phyloP scores from a whole-genome alignment of 2,888 invertebrate species.

The Tuberolachnus salignus region DNA sequence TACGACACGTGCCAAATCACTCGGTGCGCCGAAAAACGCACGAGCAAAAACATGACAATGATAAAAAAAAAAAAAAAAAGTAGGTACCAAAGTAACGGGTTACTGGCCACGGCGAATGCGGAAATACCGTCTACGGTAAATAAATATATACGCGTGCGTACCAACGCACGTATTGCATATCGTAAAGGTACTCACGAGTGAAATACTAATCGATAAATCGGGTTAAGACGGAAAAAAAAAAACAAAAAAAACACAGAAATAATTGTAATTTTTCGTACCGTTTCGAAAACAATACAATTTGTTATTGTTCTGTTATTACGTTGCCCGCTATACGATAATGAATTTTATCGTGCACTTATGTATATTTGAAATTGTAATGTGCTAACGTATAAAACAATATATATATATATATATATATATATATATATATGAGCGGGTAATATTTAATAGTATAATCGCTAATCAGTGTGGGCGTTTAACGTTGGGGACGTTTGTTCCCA shows the following conservation, averaged over 20 bases:
- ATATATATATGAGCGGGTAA: too few relatives aligned
- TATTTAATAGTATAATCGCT: too few relatives aligned
- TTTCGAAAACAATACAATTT: not conserved
- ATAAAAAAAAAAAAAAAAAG: not conserved
- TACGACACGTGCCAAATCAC: not conserved
- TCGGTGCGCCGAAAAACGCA: not conserved
- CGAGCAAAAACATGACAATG: not conserved
- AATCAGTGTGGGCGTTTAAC: too few relatives aligned
- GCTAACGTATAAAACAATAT: too few relatives aligned
- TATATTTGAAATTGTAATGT: too few relatives aligned
- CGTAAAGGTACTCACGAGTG: not conserved
- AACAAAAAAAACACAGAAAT: too few relatives aligned
- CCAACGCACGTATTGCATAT: not conserved
- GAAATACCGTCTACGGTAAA: not conserved
- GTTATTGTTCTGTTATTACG: too few relatives aligned
- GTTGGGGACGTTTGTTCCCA: too few relatives aligned
- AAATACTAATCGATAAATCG: too few relatives aligned
- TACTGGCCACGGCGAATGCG: constrained; percentile 21
- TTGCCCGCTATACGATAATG: too few relatives aligned
- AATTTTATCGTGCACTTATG: too few relatives aligned
- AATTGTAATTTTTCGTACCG: not conserved
- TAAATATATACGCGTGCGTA: not conserved
- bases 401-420: too few relatives aligned
- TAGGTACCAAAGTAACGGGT: constrained; percentile 9
- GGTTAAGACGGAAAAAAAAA: not conserved